Evolutionary conservation across 2,113 vertebrate genomes (phyloP).

Genomic region (Otocyon megalotis): DNA sequence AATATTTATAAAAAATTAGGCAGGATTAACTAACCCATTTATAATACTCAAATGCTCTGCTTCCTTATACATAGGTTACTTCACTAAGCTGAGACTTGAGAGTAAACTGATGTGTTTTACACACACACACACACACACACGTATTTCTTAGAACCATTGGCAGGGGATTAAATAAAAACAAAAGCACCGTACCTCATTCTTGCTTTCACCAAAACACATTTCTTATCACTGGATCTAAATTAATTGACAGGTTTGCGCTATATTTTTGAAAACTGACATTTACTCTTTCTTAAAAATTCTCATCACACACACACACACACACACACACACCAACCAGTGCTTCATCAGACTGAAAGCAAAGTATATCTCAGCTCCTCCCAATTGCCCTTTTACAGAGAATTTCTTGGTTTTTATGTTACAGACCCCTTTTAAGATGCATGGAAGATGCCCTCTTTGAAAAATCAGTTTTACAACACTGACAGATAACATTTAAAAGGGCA

Average conservation of each 20-base stretch:
- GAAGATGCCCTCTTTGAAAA: conserved; percentile 41
- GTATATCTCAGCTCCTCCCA: neutral
- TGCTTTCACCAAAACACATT: conserved; percentile 55
- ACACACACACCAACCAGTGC: neutral
- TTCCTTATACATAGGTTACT: conserved; percentile 16
- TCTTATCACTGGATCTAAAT: conserved; percentile 24
- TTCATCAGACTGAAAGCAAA: conserved; percentile 25
- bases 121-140: neutral
- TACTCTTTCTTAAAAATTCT: conserved; percentile 56
- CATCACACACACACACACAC: neutral
- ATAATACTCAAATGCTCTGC: neutral
- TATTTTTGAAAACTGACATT: conserved; percentile 63
- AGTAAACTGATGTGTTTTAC: conserved; percentile 4
- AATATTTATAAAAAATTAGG: neutral
- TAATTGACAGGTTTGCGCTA: conserved; percentile 23
- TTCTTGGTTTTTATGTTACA: neutral
- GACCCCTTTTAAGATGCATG: neutral
- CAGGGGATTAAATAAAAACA: conserved; percentile 51
- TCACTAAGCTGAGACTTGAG: neutral
- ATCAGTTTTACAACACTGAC: conserved; percentile 14
- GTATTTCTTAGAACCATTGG: neutral
- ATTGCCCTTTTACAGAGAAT: neutral
- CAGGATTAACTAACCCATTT: conserved; percentile 15
- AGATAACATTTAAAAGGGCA: conserved; percentile 10
- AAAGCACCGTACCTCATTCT: conserved; percentile 24